Evolutionary conservation across 2,888 invertebrate genomes (phyloP).

Genomic region (Urechis unicinctus): DNA sequence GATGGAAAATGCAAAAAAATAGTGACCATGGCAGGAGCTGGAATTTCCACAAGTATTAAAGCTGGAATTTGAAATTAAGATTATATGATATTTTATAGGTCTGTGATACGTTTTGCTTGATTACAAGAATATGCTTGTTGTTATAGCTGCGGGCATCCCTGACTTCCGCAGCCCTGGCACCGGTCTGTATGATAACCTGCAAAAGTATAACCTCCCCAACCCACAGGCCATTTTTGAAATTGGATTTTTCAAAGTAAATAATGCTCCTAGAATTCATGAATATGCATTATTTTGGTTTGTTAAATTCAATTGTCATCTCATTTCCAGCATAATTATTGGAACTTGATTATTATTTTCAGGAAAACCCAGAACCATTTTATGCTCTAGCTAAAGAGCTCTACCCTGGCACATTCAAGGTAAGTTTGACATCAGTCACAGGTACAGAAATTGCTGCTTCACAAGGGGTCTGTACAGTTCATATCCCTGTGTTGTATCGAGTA

Average conservation of each 20-base stretch:
- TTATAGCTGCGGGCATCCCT: constrained; percentile 86
- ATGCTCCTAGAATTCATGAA: neutral
- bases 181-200: constrained; percentile 84
- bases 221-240: constrained; percentile 90
- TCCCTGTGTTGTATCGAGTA: neutral
- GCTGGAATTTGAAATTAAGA: neutral
- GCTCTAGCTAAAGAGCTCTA: constrained; percentile 81
- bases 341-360: constrained; percentile 9
- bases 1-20: constrained; percentile 73
- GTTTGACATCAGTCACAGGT: neutral
- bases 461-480: neutral
- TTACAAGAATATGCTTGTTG: neutral
- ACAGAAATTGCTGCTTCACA: neutral
- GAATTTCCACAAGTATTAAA: constrained; percentile 83
- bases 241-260: constrained; percentile 63
- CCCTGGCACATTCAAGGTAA: constrained; percentile 70
- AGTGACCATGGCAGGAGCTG: constrained; percentile 91
- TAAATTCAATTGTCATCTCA: neutral
- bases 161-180: constrained; percentile 90
- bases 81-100: neutral
- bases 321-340: neutral
- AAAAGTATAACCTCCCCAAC: constrained; percentile 82
- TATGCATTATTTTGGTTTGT: neutral
- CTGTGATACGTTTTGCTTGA: neutral
- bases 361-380: constrained; percentile 88